Percentiles rank a stretch among this genome's conserved stretches.
Conservation (phyloP, 1,140 invertebrate species). For the Hypsibius dujardini region DNA sequence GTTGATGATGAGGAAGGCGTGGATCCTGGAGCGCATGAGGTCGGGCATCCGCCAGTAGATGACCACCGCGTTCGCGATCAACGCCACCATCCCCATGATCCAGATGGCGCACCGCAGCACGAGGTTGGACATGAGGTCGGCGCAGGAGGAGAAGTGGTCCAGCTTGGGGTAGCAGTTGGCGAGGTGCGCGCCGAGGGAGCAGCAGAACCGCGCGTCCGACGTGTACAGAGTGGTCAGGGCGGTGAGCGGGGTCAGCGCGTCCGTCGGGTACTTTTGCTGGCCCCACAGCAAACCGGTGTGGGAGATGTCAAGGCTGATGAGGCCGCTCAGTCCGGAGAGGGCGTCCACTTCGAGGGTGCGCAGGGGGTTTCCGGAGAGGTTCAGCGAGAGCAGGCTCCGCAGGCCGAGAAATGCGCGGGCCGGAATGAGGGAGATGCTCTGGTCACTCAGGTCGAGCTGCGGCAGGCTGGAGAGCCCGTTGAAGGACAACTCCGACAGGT, state of each 20-base stretch:
- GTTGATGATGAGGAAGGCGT: conserved; percentile 44
- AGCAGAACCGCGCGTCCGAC: conserved; percentile 40
- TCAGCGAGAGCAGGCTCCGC: conserved; percentile 30
- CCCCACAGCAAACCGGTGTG: not conserved
- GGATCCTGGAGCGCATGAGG: conserved; percentile 34
- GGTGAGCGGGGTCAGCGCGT: not conserved
- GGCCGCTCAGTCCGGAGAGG: conserved; percentile 22
- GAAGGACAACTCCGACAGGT: conserved; percentile 14
- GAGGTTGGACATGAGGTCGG: conserved; percentile 41
- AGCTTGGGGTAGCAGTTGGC: conserved; percentile 34
- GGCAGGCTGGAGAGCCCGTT: conserved; percentile 20
- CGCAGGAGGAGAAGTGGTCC: conserved; percentile 42
- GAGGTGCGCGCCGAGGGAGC: conserved; percentile 36
- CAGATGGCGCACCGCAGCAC: conserved; percentile 42
- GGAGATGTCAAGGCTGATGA: conserved; percentile 23
- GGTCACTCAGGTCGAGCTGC: conserved; percentile 29
- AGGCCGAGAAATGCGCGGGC: conserved; percentile 29
- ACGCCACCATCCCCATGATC: conserved; percentile 45
- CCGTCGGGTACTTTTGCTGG: not conserved
- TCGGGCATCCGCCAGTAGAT: conserved; percentile 40
- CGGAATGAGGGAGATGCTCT: conserved; percentile 27
- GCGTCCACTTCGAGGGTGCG: conserved; percentile 25
- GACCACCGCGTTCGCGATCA: conserved; percentile 45
- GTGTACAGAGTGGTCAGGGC: not conserved
- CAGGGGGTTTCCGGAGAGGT: conserved; percentile 31